Conservation (phyloP, 1,140 invertebrate genomes). For the Drosophila obscura region DNA sequence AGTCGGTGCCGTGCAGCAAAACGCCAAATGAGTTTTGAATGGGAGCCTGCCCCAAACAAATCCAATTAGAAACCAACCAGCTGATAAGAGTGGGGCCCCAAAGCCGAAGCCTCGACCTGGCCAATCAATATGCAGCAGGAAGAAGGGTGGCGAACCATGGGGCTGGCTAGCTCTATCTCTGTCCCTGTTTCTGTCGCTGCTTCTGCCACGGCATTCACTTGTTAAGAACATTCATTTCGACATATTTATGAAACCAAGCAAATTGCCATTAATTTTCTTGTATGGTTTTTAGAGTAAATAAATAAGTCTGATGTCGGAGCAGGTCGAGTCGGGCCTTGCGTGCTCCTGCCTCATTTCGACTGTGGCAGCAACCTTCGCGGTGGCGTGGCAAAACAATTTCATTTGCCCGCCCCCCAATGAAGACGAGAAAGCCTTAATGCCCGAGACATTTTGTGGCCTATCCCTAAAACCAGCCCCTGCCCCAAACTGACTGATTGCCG, state of each 20-base stretch:
- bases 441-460: slow-evolving; percentile 55
- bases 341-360: slow-evolving; percentile 65
- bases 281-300: slow-evolving; percentile 83
- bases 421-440: slow-evolving; percentile 8
- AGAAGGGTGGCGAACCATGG: too few species aligned
- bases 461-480: slow-evolving; percentile 14
- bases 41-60: slow-evolving; percentile 20
- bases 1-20: not conserved
- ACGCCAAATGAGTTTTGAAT: slow-evolving; percentile 35
- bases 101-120: slow-evolving; percentile 5
- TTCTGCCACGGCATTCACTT: slow-evolving; percentile 21
- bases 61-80: slow-evolving; percentile 39
- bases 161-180: slow-evolving; percentile 18
- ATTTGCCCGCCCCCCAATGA: slow-evolving; percentile 69
- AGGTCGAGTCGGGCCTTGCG: slow-evolving; percentile 59
- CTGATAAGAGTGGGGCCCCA: slow-evolving; percentile 49
- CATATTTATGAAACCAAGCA: slow-evolving; percentile 78
- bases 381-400: slow-evolving; percentile 79
- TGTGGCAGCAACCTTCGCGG: slow-evolving; percentile 71
- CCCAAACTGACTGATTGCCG: slow-evolving; percentile 39
- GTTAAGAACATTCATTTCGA: slow-evolving; percentile 68
- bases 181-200: slow-evolving; percentile 9
- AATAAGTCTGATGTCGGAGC: slow-evolving; percentile 76
- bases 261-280: slow-evolving; percentile 82
- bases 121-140: slow-evolving; percentile 54